These are phyloP conservation scores for Furcifer pardalis DNA, from an alignment of 2,797 vertebrate genomes.

Conservation along the genomic window DNA sequence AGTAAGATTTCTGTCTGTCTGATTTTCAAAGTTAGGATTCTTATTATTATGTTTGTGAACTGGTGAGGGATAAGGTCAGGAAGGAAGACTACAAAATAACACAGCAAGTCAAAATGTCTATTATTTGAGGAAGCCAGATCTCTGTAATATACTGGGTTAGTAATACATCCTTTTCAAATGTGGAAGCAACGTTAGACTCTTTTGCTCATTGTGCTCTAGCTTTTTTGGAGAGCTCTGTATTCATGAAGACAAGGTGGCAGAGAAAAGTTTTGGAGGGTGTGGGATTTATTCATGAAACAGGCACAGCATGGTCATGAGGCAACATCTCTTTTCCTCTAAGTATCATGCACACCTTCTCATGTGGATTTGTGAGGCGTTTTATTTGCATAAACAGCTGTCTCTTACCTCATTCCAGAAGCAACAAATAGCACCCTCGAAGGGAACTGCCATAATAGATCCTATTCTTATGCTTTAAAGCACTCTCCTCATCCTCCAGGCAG, in stretches of 20 bases:
- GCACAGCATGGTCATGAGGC: slow-evolving; percentile 48
- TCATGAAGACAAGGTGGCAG: slow-evolving; percentile 65
- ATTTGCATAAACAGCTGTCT: slow-evolving; percentile 73
- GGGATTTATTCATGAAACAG: slow-evolving; percentile 60
- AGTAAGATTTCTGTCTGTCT: not conserved
- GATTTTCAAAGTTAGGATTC: not conserved
- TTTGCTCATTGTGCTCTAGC: slow-evolving; percentile 50
- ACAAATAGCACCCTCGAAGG: slow-evolving; percentile 46
- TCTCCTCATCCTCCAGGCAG: slow-evolving; percentile 27
- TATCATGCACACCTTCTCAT: slow-evolving; percentile 67
- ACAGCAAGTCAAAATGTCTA: slow-evolving; percentile 39
- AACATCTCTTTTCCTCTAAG: slow-evolving; percentile 63
- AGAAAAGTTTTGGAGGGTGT: slow-evolving; percentile 48
- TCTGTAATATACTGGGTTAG: slow-evolving; percentile 62
- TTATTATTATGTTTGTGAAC: slow-evolving; percentile 11
- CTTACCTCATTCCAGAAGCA: slow-evolving; percentile 54
- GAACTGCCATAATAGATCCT: slow-evolving; percentile 57
- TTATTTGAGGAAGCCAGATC: slow-evolving; percentile 58
- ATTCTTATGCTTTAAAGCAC: slow-evolving; percentile 40
- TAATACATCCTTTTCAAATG: slow-evolving; percentile 48
- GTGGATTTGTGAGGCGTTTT: slow-evolving; percentile 67
- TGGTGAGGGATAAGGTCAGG: too few species aligned
- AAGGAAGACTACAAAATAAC: not conserved
- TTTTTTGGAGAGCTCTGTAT: slow-evolving; percentile 56
- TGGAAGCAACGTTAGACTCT: slow-evolving; percentile 51